Base-by-base conservation (phyloP, 2,888 invertebrate species). In the Escarpia spicata region DNA sequence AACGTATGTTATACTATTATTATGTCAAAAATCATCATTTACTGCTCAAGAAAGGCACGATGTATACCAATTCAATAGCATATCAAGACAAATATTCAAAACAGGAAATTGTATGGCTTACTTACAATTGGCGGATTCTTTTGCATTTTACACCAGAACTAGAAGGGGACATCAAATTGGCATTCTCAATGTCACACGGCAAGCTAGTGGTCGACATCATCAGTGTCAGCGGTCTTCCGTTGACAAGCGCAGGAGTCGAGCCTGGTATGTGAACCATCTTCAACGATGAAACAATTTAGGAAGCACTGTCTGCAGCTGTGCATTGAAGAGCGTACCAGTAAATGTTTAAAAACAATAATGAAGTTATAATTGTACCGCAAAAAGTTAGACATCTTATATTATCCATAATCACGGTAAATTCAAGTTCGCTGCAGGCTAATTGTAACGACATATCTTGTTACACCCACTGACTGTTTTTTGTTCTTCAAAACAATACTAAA, bases 171-270 rank as follows among this genome's bases (percentile, higher is more conserved):
- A 97, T 99, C 94, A 98, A 98, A 96, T 97, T 99, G 96, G 98
- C 98, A 93, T 97, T 99, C 95, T 97, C 98, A 95, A 98, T 99
- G 97, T 98, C 98, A 96, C 99, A 99, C 97, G 98, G 98, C 95
- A 98, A 98, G 95, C 97, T 99, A 93, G 98, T 99, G 96, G 98
- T 99, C 44, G 98, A 99, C 97, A 97, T 98, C 52, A 97, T 98
- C 93, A 97, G 97, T 94, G 98, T 98, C 1, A 97, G 97, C 94
- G 98, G 97, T 94, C 97, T 98, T 94, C 97, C 97, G 92, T 97
- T 97, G 43, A 97, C 97, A 93, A 98, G 98, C 95, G 97, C 97
- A 93, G 98, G 98, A 95, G 97, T 98, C 92, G 97, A 96, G 9
- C 97, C 98, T 94, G 97, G 97, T 97, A 96, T 94, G 93, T 31